Evolutionary conservation across 1,140 invertebrate genomes (phyloP).

Genomic region (Ephestia elutella): DNA sequence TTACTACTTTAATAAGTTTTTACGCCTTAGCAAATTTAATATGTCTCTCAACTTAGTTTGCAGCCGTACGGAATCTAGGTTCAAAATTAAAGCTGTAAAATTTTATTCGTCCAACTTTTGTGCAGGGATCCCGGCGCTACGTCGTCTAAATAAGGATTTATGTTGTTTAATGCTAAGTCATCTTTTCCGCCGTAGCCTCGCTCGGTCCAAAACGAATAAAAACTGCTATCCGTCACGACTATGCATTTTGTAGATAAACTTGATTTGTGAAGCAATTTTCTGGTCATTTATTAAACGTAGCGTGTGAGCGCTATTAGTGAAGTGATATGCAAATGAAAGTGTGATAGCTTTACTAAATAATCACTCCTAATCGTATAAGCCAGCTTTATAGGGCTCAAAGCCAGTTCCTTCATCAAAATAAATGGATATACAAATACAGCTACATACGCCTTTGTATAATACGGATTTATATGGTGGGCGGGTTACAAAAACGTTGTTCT

Average conservation of each 20-base stretch:
- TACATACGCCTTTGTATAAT: too few species aligned
- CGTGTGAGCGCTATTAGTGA: slow-evolving; percentile 1
- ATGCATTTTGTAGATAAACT: slow-evolving; percentile 5
- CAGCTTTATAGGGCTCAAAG: too few species aligned
- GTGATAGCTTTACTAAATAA: neutral
- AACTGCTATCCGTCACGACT: slow-evolving; percentile 2
- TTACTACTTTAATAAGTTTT: neutral
- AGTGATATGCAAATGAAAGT: neutral
- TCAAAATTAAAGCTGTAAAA: neutral
- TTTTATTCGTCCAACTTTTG: slow-evolving; percentile 1
- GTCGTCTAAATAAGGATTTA: slow-evolving; percentile 3
- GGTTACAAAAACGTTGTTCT: too few species aligned
- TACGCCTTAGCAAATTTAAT: neutral
- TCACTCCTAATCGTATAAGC: too few species aligned
- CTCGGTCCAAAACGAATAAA: neutral
- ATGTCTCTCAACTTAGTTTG: neutral
- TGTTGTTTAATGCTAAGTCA: neutral
- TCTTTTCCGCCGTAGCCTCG: slow-evolving; percentile 1
- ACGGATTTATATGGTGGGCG: too few species aligned
- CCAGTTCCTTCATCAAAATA: too few species aligned
- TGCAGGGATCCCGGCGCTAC: neutral
- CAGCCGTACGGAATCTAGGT: neutral
- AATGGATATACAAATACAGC: too few species aligned
- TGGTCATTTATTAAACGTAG: slow-evolving; percentile 5
- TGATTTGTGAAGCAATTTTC: slow-evolving; percentile 2